Percentiles rank a stretch among this genome's conserved stretches.
These are phyloP conservation scores for Lepisosteus oculatus DNA, from an alignment of 2,113 vertebrate species.

Conservation along the genomic window DNA sequence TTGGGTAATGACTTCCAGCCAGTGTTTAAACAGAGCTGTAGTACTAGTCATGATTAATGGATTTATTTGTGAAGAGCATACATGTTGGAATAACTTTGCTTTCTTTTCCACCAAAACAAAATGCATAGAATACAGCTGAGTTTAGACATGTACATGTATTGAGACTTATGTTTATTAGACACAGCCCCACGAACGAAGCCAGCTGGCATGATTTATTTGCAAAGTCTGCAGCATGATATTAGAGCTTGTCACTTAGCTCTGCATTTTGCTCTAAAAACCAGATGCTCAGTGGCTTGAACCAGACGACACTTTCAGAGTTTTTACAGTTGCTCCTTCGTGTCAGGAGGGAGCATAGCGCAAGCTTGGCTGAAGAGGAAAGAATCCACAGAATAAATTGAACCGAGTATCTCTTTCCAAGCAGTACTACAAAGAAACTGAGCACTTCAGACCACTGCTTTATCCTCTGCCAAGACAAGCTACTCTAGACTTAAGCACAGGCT, in stretches of 20 bases:
- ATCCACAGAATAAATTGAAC: slow-evolving; percentile 47
- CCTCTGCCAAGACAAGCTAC: slow-evolving; percentile 39
- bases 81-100: slow-evolving; percentile 64
- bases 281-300: slow-evolving; percentile 59
- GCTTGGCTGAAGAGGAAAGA: slow-evolving; percentile 44
- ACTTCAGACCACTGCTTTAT: slow-evolving; percentile 47
- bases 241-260: slow-evolving; percentile 54
- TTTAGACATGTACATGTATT: slow-evolving; percentile 41
- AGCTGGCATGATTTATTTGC: slow-evolving; percentile 63
- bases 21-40: slow-evolving; percentile 64
- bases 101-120: slow-evolving; percentile 53
- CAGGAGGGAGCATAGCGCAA: slow-evolving; percentile 53
- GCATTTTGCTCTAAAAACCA: slow-evolving; percentile 62
- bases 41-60: slow-evolving; percentile 24
- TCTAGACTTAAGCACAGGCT: slow-evolving; percentile 54
- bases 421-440: slow-evolving; percentile 26
- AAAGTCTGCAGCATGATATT: slow-evolving; percentile 51
- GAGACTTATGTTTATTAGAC: slow-evolving; percentile 15
- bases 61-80: slow-evolving; percentile 60
- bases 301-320: slow-evolving; percentile 43
- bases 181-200: slow-evolving; percentile 45
- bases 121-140: slow-evolving; percentile 45
- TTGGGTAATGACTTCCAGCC: slow-evolving; percentile 76
- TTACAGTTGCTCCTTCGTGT: slow-evolving; percentile 56
- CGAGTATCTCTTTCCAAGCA: slow-evolving; percentile 37